These are phyloP conservation scores for Megaleporinus macrocephalus DNA, from an alignment of 2,113 vertebrate species.

Conservation along the genomic window DNA sequence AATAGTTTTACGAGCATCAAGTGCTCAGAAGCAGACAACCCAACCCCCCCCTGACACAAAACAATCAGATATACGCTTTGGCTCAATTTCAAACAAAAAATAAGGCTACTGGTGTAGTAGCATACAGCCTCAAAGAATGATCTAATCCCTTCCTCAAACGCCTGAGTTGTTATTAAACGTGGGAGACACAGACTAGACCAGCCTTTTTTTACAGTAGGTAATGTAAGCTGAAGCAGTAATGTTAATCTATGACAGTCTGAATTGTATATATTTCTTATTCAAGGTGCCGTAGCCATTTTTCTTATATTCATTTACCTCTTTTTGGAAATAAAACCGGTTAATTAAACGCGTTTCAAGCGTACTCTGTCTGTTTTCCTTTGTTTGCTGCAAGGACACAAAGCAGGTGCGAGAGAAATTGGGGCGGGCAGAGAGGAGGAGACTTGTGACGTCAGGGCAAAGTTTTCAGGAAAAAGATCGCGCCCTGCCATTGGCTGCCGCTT, in stretches of 20 bases:
- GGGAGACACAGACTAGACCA: no score
- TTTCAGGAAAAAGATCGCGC: not conserved
- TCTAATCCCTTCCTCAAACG: no score
- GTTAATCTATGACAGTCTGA: no score
- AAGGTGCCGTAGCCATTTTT: no score
- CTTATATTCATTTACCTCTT: not conserved
- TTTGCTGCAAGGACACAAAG: constrained; percentile 71
- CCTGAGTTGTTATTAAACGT: no score
- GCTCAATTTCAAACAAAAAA: not conserved
- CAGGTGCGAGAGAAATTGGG: constrained; percentile 71
- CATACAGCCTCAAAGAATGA: no score
- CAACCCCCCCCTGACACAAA: not conserved
- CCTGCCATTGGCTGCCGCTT: constrained; percentile 54
- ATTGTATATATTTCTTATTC: no score
- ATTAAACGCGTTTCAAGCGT: not conserved
- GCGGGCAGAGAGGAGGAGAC: constrained; percentile 50
- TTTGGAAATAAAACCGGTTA: not conserved
- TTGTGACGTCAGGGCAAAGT: constrained; percentile 22
- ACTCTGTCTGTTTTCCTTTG: not conserved
- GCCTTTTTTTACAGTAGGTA: no score
- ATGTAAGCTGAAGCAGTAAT: no score
- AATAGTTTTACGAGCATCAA: constrained; percentile 13
- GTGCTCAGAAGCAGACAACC: not conserved
- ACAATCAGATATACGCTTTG: not conserved
- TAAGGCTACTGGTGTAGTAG: not conserved